Evolutionary conservation across 2,888 invertebrate species (phyloP), one percentile per base, ranked within the genome.

Genomic region (Chymomyza amoena): DNA sequence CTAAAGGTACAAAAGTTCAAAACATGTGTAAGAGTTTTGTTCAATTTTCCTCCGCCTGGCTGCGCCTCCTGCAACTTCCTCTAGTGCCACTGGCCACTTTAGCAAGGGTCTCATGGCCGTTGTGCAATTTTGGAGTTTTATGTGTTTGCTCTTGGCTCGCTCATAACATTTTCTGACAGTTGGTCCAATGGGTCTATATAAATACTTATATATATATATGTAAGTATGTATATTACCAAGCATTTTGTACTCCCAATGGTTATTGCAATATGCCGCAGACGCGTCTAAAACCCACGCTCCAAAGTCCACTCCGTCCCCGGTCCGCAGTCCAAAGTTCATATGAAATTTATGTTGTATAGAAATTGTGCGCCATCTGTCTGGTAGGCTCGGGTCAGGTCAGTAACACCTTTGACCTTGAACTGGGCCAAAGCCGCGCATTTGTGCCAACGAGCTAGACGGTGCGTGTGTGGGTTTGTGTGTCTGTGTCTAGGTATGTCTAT

Each of bases 1-100:
- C 39, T 13, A 13, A 54, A 54, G 54, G 54, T 20, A 54, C 18
- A 54, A 54, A 54, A 54, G 20, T 16, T 54, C 20, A 16, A 51
- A 54, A 54, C 54, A 54, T 54, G 54, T 54, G 54, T 54, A 54
- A 54, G 20, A 54, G 54, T 54, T 54, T 18, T 20, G 39, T 45
- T 13, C 39, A 45, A 45, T 45, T 45, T 45, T 45, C 39, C 13
- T 45, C 13, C 13, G 39, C 6, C 32, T 32, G 32, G 9, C 32
- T 6, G 25, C 1, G 25, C 1, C 4, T 36, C 36, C 4, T 36
- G 36, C 15, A 51, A 0, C n/a, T 51, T 51, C 10, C 20, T 18
- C 54, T 54, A n/a, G 2, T 16, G 16, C 20, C n/a, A n/a, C n/a
- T 54, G 54, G 54, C 54, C 54, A 54, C 20, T 54, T 54, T 54